These are phyloP conservation scores for Myoxocephalus aenaeus DNA, from an alignment of 2,797 vertebrate genomes.

Conservation along the genomic window DNA sequence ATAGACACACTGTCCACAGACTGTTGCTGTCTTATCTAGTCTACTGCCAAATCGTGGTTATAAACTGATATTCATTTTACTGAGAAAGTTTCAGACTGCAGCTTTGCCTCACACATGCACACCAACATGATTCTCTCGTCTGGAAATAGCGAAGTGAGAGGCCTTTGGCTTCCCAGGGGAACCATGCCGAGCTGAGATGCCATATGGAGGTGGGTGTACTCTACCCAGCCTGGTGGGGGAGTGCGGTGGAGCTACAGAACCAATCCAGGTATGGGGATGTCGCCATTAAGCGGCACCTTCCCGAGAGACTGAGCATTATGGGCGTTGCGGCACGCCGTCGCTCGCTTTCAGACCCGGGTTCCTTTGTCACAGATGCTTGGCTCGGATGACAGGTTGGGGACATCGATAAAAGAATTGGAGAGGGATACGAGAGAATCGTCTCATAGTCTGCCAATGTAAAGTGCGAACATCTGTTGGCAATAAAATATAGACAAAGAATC, in stretches of 20 bases:
- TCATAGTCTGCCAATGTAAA: constrained; percentile 34
- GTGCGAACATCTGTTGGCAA: constrained; percentile 50
- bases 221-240: constrained; percentile 55
- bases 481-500: constrained; percentile 41
- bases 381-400: constrained; percentile 47
- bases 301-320: constrained; percentile 47
- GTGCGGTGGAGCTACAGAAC: constrained; percentile 49
- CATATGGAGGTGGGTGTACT: constrained; percentile 77
- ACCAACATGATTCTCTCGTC: constrained; percentile 36
- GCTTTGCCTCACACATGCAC: constrained; percentile 39
- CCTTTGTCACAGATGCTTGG: constrained; percentile 48
- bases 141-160: constrained; percentile 63
- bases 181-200: constrained; percentile 34
- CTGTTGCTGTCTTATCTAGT: constrained; percentile 32
- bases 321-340: constrained; percentile 42
- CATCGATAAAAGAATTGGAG: constrained; percentile 18
- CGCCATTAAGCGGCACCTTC: constrained; percentile 51
- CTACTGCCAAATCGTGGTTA: constrained; percentile 47
- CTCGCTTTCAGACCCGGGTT: constrained; percentile 8
- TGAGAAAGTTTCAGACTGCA: constrained; percentile 36
- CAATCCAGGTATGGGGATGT: constrained; percentile 60
- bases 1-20: constrained; percentile 31
- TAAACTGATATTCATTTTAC: constrained; percentile 29
- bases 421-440: constrained; percentile 16
- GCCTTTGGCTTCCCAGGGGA: constrained; percentile 52